Conservation (phyloP, 2,113 vertebrate species). For the Nyctibius bracteatus region DNA sequence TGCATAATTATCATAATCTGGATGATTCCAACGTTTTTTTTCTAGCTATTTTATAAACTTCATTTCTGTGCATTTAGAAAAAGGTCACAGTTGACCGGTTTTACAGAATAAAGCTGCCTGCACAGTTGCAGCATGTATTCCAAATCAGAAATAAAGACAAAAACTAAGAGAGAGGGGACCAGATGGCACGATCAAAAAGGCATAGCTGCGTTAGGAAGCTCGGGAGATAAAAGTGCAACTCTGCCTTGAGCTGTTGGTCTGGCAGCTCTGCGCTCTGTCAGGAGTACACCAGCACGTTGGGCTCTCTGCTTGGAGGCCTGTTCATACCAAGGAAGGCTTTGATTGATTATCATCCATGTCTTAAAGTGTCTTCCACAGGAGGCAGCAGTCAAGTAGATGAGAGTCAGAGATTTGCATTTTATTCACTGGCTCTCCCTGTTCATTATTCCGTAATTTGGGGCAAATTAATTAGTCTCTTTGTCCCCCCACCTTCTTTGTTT, state of each 20-base stretch:
- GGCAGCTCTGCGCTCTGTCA: neutral
- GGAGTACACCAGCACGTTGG: neutral
- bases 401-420: neutral
- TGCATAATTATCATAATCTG: neutral
- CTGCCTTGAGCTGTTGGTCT: neutral
- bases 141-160: neutral
- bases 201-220: rapidly evolving
- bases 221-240: neutral
- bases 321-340: neutral
- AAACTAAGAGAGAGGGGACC: neutral
- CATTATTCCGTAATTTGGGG: neutral
- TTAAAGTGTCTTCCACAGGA: neutral
- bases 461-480: neutral
- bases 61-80: neutral
- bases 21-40: neutral
- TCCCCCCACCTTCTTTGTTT: neutral
- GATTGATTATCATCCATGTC: neutral
- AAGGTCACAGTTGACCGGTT: neutral
- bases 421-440: neutral
- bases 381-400: neutral
- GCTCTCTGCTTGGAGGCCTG: neutral
- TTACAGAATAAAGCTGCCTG: neutral
- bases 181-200: conserved; percentile 5
- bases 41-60: neutral
- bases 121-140: neutral